Evolutionary conservation across 2,113 vertebrate species (phyloP).

Genomic region (Uropsilus gracilis): DNA sequence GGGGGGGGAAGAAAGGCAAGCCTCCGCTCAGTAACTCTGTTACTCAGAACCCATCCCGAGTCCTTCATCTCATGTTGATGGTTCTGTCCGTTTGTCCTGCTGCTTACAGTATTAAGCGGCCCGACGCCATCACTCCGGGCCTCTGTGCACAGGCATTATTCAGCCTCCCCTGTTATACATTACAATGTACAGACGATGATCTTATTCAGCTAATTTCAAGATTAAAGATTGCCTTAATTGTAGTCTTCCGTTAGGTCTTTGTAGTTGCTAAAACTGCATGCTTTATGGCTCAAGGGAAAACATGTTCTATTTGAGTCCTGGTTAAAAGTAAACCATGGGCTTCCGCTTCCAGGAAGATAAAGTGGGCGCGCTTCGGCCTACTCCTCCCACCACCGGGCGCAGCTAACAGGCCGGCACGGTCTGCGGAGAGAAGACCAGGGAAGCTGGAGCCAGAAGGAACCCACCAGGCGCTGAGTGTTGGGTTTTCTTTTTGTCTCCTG

Average conservation of each 20-base stretch:
- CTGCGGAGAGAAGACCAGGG: background rate
- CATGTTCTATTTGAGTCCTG: constrained; percentile 29
- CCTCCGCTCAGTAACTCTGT: background rate
- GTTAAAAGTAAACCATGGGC: constrained; percentile 70
- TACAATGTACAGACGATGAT: constrained; percentile 17
- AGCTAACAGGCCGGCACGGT: background rate
- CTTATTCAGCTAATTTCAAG: constrained; percentile 50
- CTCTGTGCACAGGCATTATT: background rate
- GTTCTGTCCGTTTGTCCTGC: constrained; percentile 1
- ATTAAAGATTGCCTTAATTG: constrained; percentile 72
- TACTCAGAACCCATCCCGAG: background rate
- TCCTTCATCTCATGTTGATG: constrained; percentile 36
- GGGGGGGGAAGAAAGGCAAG: background rate
- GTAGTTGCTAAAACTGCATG: constrained; percentile 64
- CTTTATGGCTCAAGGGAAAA: constrained; percentile 57
- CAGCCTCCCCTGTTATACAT: constrained; percentile 30
- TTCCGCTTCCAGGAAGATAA: constrained; percentile 49
- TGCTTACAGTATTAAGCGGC: constrained; percentile 50
- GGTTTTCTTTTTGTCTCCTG: background rate
- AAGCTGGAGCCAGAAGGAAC: background rate
- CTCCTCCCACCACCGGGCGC: background rate
- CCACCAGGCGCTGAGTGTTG: background rate
- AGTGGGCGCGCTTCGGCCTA: background rate
- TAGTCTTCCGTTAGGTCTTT: constrained; percentile 69
- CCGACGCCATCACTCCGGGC: background rate